Evolutionary conservation across 2,113 vertebrate species (phyloP).

Genomic region (Scomber scombrus): DNA sequence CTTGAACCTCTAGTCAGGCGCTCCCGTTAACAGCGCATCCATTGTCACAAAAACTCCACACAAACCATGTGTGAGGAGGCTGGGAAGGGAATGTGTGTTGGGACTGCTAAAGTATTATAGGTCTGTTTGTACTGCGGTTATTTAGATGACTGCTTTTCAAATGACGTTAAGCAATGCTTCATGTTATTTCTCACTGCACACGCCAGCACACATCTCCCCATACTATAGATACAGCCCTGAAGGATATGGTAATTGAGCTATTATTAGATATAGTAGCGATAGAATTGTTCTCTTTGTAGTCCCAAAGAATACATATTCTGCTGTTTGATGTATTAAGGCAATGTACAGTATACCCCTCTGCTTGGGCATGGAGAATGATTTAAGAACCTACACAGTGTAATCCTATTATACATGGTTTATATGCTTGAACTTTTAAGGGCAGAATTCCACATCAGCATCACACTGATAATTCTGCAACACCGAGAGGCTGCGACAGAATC

Average conservation of each 20-base stretch:
- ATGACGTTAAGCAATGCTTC: conserved; percentile 54
- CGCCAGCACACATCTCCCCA: conserved; percentile 67
- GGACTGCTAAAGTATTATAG: conserved; percentile 42
- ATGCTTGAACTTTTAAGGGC: conserved; percentile 59
- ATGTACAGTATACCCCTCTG: conserved; percentile 38
- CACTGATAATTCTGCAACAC: conserved; percentile 46
- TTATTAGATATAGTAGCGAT: conserved; percentile 74
- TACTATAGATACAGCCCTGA: conserved; percentile 63
- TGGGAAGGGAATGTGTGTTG: conserved; percentile 40
- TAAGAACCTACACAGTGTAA: conserved; percentile 56
- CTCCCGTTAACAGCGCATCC: conserved; percentile 50
- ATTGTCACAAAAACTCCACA: conserved; percentile 53
- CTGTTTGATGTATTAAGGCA: conserved; percentile 70
- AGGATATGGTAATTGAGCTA: conserved; percentile 77
- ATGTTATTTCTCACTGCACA: conserved; percentile 56
- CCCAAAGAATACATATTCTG: conserved; percentile 67
- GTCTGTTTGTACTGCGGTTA: conserved; percentile 46
- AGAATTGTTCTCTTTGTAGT: conserved; percentile 81
- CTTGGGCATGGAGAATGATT: conserved; percentile 54
- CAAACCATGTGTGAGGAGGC: conserved; percentile 34
- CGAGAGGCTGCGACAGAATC: conserved; percentile 17
- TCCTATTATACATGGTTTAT: conserved; percentile 49
- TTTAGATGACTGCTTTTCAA: conserved; percentile 58
- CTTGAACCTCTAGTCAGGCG: conserved; percentile 55
- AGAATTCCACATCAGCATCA: conserved; percentile 52